phyloP scores from a whole-genome alignment of 2,113 vertebrate species.

The Solea solea region DNA sequence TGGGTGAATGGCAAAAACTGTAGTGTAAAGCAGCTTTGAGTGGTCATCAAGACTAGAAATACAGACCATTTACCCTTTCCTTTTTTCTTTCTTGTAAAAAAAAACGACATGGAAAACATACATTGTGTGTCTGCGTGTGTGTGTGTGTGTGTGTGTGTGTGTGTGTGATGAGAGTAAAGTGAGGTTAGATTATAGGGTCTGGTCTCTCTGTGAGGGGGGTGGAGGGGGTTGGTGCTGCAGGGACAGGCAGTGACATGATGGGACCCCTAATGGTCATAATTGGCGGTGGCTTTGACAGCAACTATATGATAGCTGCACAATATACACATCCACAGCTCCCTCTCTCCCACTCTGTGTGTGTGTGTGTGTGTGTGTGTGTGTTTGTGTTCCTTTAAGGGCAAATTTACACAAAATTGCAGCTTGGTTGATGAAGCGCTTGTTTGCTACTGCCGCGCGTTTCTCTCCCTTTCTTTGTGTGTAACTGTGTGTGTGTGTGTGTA shows the following conservation, averaged over 20 bases:
- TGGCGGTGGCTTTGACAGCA: conserved; percentile 98
- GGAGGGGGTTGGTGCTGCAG: conserved; percentile 83
- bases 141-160: conserved; percentile 30
- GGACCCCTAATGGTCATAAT: conserved; percentile 99
- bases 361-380: conserved; percentile 35
- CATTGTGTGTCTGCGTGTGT: conserved; percentile 74
- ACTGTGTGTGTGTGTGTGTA: conserved; percentile 16
- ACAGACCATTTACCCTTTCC: conserved; percentile 8
- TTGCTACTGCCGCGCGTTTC: conserved; percentile 71
- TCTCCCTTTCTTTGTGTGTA: conserved; percentile 43
- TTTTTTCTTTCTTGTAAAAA: conserved; percentile 29
- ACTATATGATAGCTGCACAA: conserved; percentile 95
- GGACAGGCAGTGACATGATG: conserved; percentile 98
- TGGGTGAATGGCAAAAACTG: too few species aligned
- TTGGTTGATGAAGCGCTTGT: conserved; percentile 89
- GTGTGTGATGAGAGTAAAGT: conserved; percentile 95
- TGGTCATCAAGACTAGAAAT: too few species aligned
- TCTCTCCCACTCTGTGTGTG: conserved; percentile 58
- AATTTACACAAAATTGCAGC: conserved; percentile 99
- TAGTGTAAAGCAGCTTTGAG: too few species aligned
- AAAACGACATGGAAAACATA: neutral
- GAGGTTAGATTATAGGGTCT: conserved; percentile 99
- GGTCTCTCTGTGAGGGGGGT: conserved; percentile 83
- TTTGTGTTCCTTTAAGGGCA: conserved; percentile 87
- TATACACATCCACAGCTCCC: conserved; percentile 79